Evolutionary conservation across 1,140 invertebrate genomes (phyloP), one percentile per base, ranked within the genome.

Genomic region (Leptopilina boulardi): DNA sequence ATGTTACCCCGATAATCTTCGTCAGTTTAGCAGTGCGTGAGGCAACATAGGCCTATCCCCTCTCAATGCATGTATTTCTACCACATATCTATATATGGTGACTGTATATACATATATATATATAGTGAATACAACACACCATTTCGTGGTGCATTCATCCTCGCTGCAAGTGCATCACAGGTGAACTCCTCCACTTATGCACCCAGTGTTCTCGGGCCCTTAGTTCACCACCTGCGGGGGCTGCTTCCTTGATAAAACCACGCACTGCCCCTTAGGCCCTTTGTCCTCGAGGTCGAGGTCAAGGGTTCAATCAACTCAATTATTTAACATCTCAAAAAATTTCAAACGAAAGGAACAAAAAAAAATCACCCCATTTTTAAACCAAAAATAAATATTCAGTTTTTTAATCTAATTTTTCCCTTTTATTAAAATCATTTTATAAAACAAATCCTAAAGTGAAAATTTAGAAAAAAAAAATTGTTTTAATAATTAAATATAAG

Each of bases 231-330:
- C 87, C 87, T 88, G 73, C 82, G 79, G 82, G 82, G 87, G 84
- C 86, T 89, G 87, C 73, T 89, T 26, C 83, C 88, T 89, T 89
- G 88, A 80, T 89, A 89, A 78, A 54, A 83, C 86, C 87, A 88
- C 88, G 88, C 88, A 89, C 83, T 80, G 80, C 82, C 84, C 86
- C 81, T 86, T 80, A 87, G 86, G 87, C 87, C 88, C 87, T 88
- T 88, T 84, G 78, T 80, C 81, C 70, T 78, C 73, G 23, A 18
- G 26, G 51, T 21, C 38, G 51, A 34, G 59, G 59, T 66, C 59
- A 66, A 66, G 21, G 1, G 0, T 10, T 18, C 11, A n/a, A n/a
- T 9, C 5, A 47, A 47, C 42, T 3, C 47, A 51, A 6, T 2
- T 42, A 1, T 42, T 42, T 9, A n/a, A n/a, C 41, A 42, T 42